Conservation (phyloP, 92 coral and sea anemone genomes). For the Epizoanthus rinbou region DNA sequence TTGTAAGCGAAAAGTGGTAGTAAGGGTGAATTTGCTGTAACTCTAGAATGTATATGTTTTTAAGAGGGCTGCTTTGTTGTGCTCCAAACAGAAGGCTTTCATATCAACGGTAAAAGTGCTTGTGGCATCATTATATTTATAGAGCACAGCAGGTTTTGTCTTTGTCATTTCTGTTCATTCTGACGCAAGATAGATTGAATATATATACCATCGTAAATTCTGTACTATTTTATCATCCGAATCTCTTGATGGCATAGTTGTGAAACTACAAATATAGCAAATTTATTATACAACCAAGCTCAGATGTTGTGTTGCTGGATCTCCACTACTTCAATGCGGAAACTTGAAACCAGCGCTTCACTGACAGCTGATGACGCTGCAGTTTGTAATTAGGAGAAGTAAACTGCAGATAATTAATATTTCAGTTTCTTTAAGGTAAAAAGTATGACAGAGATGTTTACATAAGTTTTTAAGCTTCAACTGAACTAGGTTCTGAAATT, state of each 20-base stretch:
- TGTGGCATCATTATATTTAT: constrained; percentile 17
- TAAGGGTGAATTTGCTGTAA: too few relatives aligned
- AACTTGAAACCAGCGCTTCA: neutral
- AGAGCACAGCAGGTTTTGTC: neutral
- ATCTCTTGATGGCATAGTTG: too few relatives aligned
- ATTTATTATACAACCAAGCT: neutral
- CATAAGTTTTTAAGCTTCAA: neutral
- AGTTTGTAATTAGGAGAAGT: neutral
- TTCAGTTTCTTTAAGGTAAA: neutral
- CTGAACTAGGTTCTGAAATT: neutral
- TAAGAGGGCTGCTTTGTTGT: neutral
- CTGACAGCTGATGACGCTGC: neutral
- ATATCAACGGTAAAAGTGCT: constrained; percentile 3
- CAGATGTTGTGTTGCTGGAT: neutral
- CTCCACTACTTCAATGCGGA: too few relatives aligned
- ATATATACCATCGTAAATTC: too few relatives aligned
- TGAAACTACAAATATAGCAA: neutral
- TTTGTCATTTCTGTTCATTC: neutral
- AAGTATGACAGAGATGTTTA: constrained; percentile 1
- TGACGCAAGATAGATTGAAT: too few relatives aligned
- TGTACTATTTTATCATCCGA: too few relatives aligned
- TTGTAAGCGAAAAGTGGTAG: too few relatives aligned
- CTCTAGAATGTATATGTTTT: neutral
- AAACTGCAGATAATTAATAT: constrained; percentile 2
- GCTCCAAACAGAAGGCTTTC: constrained; percentile 15